Evolutionary conservation across 2,888 invertebrate genomes (phyloP), one percentile per base, ranked within the genome.

Genomic region (Agrotis exclamationis): DNA sequence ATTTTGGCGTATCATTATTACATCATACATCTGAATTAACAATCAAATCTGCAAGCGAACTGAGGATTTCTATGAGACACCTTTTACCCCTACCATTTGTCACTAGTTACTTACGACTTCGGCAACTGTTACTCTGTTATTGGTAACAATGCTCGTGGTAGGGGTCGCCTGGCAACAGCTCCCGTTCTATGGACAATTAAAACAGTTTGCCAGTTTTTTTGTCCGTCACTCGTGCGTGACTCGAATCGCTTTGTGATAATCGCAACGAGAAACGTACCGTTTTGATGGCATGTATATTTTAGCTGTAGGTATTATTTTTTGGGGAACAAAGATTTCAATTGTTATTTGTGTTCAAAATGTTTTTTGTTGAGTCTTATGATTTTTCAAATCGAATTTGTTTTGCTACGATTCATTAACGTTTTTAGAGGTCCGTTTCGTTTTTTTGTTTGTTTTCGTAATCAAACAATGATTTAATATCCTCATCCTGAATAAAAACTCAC

Each of bases 151-250:
- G 63, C 39, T 51, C 39, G 56, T 63, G 62, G 84, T 79, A 76
- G 79, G 80, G 83, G 82, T 73, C 75, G 76, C 74, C 39, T 83
- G 63, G 85, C 85, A 86, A 86, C 86, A 70, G 80, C 80, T 77
- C 73, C 85, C 70, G 75, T 71, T 79, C 82, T 71, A 68, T 78
- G 81, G 74, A 82, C 83, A 83, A 80, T 80, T 80, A 80, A 81
- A 80, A 83, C 85, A 82, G 86, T 85, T 83, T 73, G 76, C 80
- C 69, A 74, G 80, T 66, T 85, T 85, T 83, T 86, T 86, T 82
- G 72, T 83, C 48, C 63, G 72, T 73, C 80, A 85, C 70, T 86
- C 78, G 85, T 85, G 86, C 85, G 85, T 85, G 85, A 86, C 85
- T 69, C 28, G 68, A 58, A 72, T 80, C 73, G 82, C 80, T 81